phyloP scores from a whole-genome alignment of 2,113 vertebrate species.

The Symphodus melops region DNA sequence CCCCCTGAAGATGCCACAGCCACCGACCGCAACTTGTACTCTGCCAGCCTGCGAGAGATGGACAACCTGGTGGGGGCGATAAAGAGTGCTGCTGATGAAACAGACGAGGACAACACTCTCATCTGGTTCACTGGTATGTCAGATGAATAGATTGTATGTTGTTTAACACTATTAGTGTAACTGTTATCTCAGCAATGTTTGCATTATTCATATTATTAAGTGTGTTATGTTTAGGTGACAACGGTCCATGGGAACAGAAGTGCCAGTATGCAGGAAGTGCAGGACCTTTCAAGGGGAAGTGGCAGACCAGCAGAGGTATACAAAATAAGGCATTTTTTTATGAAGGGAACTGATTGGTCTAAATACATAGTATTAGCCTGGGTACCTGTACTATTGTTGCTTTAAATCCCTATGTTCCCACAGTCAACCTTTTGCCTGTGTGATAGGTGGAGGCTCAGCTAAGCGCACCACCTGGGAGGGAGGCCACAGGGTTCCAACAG shows the following conservation, averaged over 20 bases:
- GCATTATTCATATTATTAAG: neutral
- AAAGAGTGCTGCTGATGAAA: conserved; percentile 77
- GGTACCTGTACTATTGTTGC: neutral
- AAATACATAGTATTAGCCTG: too few relatives aligned
- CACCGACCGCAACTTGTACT: conserved; percentile 68
- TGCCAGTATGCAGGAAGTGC: conserved; percentile 91
- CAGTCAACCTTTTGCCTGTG: conserved; percentile 4
- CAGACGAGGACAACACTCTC: conserved; percentile 83
- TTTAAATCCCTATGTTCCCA: neutral
- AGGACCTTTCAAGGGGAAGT: conserved; percentile 89
- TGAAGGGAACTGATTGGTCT: neutral
- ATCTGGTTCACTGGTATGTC: conserved; percentile 93
- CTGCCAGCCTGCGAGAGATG: conserved; percentile 88
- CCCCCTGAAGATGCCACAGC: conserved; percentile 10
- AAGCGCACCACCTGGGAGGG: conserved; percentile 98
- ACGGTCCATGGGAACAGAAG: conserved; percentile 96
- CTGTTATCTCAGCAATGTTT: neutral
- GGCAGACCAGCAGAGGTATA: conserved; percentile 91
- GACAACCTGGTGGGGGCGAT: conserved; percentile 89
- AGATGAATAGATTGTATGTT: neutral
- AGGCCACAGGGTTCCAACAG: conserved; percentile 91
- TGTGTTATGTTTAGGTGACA: conserved; percentile 87
- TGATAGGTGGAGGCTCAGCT: conserved; percentile 90
- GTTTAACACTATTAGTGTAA: neutral
- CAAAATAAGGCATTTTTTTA: neutral